Evolutionary conservation across 2,797 vertebrate species (phyloP).

Genomic region (Periparus ater): DNA sequence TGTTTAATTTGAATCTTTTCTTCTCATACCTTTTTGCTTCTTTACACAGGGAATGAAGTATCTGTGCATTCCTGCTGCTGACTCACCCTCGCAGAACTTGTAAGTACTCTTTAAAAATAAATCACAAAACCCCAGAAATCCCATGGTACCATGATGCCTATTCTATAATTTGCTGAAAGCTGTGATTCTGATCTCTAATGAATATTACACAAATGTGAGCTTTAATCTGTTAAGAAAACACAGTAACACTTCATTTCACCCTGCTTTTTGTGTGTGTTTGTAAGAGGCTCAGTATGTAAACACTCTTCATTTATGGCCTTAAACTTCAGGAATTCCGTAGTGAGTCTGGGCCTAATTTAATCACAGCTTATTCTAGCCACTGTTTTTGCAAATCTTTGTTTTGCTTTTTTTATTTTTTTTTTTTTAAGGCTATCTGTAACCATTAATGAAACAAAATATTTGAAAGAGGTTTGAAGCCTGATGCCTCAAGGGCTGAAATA

Average conservation of each 20-base stretch:
- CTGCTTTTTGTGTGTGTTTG: not conserved
- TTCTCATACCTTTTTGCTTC: slow-evolving; percentile 51
- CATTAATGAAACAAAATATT: not conserved
- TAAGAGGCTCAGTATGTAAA: not conserved
- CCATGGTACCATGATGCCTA: not conserved
- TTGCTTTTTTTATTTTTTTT: not conserved
- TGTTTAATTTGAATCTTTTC: not conserved
- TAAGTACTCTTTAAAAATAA: slow-evolving; percentile 80
- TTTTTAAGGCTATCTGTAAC: not conserved
- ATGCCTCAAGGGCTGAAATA: not conserved
- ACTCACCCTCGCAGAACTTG: slow-evolving; percentile 94
- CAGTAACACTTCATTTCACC: not conserved
- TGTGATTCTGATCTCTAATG: not conserved
- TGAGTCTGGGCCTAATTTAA: not conserved
- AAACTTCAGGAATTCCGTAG: not conserved
- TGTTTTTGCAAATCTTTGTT: not conserved
- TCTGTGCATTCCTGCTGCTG: slow-evolving; percentile 93
- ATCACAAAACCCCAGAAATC: not conserved
- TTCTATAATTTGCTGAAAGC: not conserved
- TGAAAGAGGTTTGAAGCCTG: not conserved
- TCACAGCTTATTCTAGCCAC: not conserved
- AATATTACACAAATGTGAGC: not conserved
- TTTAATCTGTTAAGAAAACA: not conserved
- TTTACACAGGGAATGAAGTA: slow-evolving; percentile 92
- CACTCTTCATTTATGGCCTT: not conserved